Base-by-base conservation (phyloP, 2,113 vertebrate species). In the Nettapus auritus region DNA sequence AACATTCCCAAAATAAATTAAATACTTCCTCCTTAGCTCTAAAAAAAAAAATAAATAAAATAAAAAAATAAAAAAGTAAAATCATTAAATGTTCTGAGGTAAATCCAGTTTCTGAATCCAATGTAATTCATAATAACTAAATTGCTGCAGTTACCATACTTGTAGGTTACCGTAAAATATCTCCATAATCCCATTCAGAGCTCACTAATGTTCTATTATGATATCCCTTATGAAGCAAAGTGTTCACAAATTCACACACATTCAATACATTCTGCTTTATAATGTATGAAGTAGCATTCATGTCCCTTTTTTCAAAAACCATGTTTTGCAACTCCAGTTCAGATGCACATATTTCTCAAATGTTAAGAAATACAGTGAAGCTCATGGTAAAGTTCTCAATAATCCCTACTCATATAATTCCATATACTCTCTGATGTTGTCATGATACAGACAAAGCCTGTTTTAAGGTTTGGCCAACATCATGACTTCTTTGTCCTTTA, bases 11-110 rank as follows among this genome's bases (percentile, higher is more conserved):
- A 63, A 66, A 29, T 1, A 79, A 60, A 36, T 40, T 3, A 85
- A 60, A 50, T 63, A 69, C 63, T 84, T 82, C 12, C 26, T 79
- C 33, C n/a, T 81, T 53, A 78, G 3, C 16, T 55, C 11, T 80
- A 83, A 93, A 95, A n/a, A 28, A 0, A 44, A 44, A 93, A 95
- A n/a, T 25, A 93, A 95, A n/a, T 25, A 93, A 95, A n/a, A 28
- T n/a, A n/a, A 90, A 69, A 82, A 93, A 95, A n/a, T 26, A 0
- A 40, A 93, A 95, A n/a, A 28, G 0, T 57, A 91, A 77, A 44
- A 12, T 55, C 6, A 36, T 66, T 14, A 86, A 89, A 85, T 76
- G 26, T 9, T 55, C 6, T 44, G 8, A 73, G 83, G 67, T 71
- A 70, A 11, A 3, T 53, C 4, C 48, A 48, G 6, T 55, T 13